These are phyloP conservation scores for Hydrotaea diabolus DNA, from an alignment of 2,888 invertebrate genomes.

Conservation along the genomic window DNA sequence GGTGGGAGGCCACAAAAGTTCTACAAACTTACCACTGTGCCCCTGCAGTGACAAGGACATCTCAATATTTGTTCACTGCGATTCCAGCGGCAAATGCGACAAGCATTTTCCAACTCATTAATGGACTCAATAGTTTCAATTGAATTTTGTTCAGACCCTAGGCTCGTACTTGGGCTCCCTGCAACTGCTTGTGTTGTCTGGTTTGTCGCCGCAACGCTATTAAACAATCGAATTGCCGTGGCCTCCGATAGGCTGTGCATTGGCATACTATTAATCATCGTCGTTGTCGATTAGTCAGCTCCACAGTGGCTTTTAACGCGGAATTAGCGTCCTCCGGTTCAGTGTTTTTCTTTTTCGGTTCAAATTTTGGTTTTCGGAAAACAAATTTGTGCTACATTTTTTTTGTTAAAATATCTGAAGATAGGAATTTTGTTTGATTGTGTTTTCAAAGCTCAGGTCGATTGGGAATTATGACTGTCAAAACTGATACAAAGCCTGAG, in stretches of 20 bases:
- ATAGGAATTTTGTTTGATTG: too few species aligned
- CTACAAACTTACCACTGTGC: conserved; percentile 76
- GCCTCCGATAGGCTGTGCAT: conserved; percentile 69
- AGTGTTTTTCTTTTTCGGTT: too few species aligned
- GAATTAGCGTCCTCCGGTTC: too few species aligned
- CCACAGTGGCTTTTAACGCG: too few species aligned
- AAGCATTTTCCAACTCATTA: conserved; percentile 75
- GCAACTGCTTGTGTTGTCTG: neutral
- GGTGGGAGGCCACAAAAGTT: neutral
- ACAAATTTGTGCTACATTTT: too few species aligned
- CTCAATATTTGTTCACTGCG: conserved; percentile 74
- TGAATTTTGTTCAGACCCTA: conserved; percentile 54
- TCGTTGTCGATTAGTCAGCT: too few species aligned
- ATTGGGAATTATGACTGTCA: too few species aligned
- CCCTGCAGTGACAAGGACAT: conserved; percentile 78
- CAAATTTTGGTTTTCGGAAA: too few species aligned
- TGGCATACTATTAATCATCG: neutral
- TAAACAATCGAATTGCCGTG: conserved; percentile 72
- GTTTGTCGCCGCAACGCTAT: conserved; percentile 66
- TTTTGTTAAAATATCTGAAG: too few species aligned
- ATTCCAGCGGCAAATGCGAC: conserved; percentile 79
- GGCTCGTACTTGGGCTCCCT: neutral
- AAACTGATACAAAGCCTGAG: too few species aligned
- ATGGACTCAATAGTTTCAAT: conserved; percentile 73
- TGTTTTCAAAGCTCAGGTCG: too few species aligned